phyloP scores from a whole-genome alignment of 2,113 vertebrate genomes.

The Coturnix japonica region DNA sequence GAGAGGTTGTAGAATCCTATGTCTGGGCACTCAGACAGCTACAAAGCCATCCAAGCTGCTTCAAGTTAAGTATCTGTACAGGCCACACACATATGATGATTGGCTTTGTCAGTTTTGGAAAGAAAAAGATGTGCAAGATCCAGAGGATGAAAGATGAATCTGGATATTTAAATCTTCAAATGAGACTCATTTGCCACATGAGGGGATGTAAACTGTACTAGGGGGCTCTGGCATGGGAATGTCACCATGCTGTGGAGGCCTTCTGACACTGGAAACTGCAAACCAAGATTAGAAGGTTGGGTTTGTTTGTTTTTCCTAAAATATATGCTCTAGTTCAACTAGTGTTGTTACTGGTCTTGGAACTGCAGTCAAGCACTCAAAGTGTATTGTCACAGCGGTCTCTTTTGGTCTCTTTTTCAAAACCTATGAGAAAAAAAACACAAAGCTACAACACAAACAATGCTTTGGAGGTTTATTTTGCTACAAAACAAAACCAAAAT shows the following conservation, averaged over 20 bases:
- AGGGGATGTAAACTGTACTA: neutral
- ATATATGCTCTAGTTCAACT: conserved; percentile 31
- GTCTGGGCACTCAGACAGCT: neutral
- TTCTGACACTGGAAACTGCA: conserved; percentile 44
- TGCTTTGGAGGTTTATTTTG: neutral
- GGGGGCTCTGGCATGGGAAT: neutral
- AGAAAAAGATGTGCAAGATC: neutral
- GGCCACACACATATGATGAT: conserved; percentile 43
- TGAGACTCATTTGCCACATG: neutral
- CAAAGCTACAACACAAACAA: neutral
- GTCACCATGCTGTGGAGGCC: conserved; percentile 38
- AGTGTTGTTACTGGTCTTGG: conserved; percentile 19
- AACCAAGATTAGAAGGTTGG: conserved; percentile 70
- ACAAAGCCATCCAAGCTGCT: neutral
- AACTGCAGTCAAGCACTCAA: neutral
- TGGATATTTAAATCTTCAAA: conserved; percentile 40
- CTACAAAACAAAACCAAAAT: neutral
- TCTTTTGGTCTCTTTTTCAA: neutral
- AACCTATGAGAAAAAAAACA: conserved; percentile 10
- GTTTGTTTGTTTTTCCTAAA: conserved; percentile 44
- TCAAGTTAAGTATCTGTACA: neutral
- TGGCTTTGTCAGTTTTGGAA: conserved; percentile 6
- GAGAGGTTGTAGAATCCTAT: neutral
- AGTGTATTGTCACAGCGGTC: neutral
- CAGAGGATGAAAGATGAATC: neutral